A percentile compares a stretch with the other conserved stretches of the same genome.
Conservation (phyloP, 2,113 vertebrate genomes). For the Apteryx mantelli region DNA sequence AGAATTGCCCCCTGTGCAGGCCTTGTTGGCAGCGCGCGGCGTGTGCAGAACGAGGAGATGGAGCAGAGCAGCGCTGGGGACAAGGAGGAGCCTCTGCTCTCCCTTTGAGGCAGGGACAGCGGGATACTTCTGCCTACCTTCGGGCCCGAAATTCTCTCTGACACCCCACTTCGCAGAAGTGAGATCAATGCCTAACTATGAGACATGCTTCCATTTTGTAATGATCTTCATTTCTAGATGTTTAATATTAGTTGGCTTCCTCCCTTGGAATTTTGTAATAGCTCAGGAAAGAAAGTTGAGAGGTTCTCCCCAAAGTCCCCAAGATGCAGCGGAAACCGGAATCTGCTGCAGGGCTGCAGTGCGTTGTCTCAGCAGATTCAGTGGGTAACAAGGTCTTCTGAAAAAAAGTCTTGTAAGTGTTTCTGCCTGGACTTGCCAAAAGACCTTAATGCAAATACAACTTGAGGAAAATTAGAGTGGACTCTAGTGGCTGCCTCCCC, state of each 20-base stretch:
- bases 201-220: not conserved
- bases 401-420: not conserved
- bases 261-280: not conserved
- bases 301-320: not conserved
- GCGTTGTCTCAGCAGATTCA: not conserved
- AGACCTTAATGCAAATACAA: conserved; percentile 48
- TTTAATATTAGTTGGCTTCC: not conserved
- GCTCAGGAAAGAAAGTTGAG: not conserved
- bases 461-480: conserved; percentile 52
- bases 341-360: conserved; percentile 12
- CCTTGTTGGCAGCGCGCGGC: not conserved
- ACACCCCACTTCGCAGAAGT: not conserved
- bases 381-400: not conserved
- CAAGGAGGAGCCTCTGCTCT: not conserved
- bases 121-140: not conserved
- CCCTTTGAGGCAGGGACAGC: not conserved
- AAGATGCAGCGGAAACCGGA: not conserved
- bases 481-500: conserved; percentile 40
- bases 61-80: not conserved
- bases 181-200: not conserved
- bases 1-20: not conserved
- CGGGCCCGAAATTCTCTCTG: not conserved
- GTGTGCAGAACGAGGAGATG: not conserved
- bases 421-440: conserved; percentile 58
- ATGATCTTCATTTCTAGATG: not conserved